Evolutionary conservation across 2,888 invertebrate species (phyloP).

Genomic region (Nephrotoma guestfalica): DNA sequence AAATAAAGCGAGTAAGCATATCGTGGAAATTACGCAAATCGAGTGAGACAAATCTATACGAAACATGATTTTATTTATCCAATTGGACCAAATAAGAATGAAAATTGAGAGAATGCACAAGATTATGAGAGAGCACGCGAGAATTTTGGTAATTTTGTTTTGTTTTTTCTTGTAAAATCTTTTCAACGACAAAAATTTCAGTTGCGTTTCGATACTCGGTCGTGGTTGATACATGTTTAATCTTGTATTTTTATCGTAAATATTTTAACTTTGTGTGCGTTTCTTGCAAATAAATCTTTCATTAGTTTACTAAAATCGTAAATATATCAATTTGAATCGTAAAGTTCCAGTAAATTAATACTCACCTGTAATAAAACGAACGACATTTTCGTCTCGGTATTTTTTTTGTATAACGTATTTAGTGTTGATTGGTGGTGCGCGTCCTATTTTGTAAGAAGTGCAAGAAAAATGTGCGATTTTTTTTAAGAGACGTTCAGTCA

Average conservation of each 20-base stretch:
- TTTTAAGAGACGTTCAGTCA: not conserved
- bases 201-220: not conserved
- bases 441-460: not conserved
- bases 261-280: not conserved
- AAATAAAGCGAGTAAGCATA: not conserved
- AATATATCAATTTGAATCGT: not conserved
- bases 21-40: not conserved
- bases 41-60: not conserved
- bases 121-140: not conserved
- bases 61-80: not conserved
- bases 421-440: no score
- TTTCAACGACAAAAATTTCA: not conserved
- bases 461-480: not conserved
- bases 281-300: not conserved
- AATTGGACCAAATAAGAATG: not conserved
- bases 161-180: not conserved
- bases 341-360: not conserved
- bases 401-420: not conserved
- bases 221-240: not conserved
- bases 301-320: not conserved
- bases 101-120: not conserved
- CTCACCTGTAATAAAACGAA: not conserved
- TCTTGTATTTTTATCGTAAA: not conserved
- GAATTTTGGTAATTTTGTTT: not conserved
- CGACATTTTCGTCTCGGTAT: not conserved